These are phyloP conservation scores for Rhingia rostrata DNA, from an alignment of 2,888 invertebrate species.

Conservation along the genomic window DNA sequence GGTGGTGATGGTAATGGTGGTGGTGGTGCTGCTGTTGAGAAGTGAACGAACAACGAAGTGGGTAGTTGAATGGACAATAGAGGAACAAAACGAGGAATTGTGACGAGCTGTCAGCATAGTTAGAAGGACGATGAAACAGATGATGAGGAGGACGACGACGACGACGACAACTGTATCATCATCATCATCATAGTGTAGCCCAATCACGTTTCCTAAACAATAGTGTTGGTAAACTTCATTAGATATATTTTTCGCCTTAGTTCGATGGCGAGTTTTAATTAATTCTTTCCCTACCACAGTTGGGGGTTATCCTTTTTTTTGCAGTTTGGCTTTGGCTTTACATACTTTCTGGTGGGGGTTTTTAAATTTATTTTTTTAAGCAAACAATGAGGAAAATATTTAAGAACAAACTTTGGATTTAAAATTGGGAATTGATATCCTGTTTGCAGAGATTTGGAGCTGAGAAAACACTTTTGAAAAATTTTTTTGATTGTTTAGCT, in stretches of 20 bases:
- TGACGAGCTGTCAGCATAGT: slow-evolving; percentile 70
- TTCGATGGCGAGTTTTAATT: slow-evolving; percentile 64
- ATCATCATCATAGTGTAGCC: slow-evolving; percentile 42
- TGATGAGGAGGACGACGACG: slow-evolving; percentile 42
- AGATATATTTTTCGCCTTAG: slow-evolving; percentile 56
- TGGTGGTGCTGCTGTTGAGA: slow-evolving; percentile 6
- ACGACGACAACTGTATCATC: slow-evolving; percentile 27
- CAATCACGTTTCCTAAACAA: slow-evolving; percentile 72
- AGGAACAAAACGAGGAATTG: slow-evolving; percentile 20
- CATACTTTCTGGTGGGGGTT: no score
- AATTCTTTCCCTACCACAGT: slow-evolving; percentile 19
- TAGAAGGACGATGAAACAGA: slow-evolving; percentile 65
- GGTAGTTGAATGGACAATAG: slow-evolving; percentile 60
- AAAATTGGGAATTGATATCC: no score
- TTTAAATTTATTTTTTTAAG: no score
- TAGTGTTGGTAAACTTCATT: slow-evolving; percentile 71
- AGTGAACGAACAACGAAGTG: slow-evolving; percentile 46
- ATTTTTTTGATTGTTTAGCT: no score
- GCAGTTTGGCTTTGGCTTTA: neutral
- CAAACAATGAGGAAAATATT: no score
- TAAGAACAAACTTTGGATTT: no score
- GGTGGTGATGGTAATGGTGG: slow-evolving; percentile 4
- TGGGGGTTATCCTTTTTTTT: neutral
- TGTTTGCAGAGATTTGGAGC: no score
- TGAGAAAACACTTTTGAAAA: no score